Percentiles rank a stretch among this genome's conserved stretches.
Evolutionary conservation across 2,888 invertebrate species (phyloP).

Genomic region (Spialia ferax): DNA sequence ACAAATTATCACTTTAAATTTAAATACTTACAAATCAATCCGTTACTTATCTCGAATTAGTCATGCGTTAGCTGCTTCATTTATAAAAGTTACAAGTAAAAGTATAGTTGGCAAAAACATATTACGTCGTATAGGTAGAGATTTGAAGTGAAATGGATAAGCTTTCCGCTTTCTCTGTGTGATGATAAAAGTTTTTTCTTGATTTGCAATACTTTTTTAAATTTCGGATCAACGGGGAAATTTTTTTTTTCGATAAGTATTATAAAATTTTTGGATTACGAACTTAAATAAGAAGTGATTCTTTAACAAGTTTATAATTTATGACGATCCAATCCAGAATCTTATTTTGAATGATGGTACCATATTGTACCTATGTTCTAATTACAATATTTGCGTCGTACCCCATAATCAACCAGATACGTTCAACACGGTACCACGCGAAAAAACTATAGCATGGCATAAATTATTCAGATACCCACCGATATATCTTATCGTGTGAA

Average conservation of each 20-base stretch:
- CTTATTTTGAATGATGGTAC: not conserved
- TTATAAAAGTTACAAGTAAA: not conserved
- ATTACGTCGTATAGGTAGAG: not conserved
- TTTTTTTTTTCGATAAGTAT: no score
- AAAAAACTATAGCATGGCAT: constrained; percentile 31
- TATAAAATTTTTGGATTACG: no score
- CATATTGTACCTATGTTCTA: constrained; percentile 2
- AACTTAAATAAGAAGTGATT: no score
- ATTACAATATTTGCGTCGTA: constrained; percentile 21
- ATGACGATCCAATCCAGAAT: not conserved
- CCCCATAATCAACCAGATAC: constrained; percentile 31
- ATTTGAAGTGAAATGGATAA: constrained; percentile 14
- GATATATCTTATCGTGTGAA: constrained; percentile 55
- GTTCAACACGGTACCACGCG: constrained; percentile 35
- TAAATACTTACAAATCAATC: not conserved
- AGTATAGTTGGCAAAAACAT: not conserved
- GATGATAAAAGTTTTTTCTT: not conserved
- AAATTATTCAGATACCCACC: constrained; percentile 37
- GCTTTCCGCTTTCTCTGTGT: constrained; percentile 12
- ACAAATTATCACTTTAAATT: not conserved
- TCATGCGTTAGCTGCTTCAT: not conserved
- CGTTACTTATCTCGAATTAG: not conserved
- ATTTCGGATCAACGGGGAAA: no score
- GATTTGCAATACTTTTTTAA: not conserved
- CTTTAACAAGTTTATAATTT: not conserved